Base-by-base conservation (phyloP, 2,888 invertebrate genomes). In the Ceramica pisi region DNA sequence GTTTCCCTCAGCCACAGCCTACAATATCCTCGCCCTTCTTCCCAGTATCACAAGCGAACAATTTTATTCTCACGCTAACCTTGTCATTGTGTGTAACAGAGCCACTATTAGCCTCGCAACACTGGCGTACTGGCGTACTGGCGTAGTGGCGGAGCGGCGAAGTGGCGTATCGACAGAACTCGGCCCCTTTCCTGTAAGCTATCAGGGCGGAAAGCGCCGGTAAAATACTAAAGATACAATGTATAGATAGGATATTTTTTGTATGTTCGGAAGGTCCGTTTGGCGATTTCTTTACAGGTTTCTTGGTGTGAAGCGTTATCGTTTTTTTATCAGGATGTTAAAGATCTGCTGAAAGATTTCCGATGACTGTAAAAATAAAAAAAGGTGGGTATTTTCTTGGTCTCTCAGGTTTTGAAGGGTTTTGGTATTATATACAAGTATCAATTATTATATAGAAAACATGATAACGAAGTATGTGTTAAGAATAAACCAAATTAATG, bases 131-230 rank as follows among this genome's bases (percentile, higher is more conserved):
- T 7, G 16, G 46, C 46, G 46, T 19, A 44, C 6, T 7, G 19
- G 46, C 19, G 46, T 16, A 44, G 44, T 19, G 44, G 44, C 44
- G 41, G 1, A 10, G 41, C 1, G 3, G 41, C 10, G 3, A 12
- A 14, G 51, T 8, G 51, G 35, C 75, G 76, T 57, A 48, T 65
- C 62, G 62, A 59, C 46, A 38, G 26, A 44, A 55, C 60, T 51
- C 55, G 55, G 60, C 63, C 63, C 60, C 63, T 78, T 77, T 56
- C 63, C 72, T 63, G 72, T 56, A 35, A 23, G n/a, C 64, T 50
- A 65, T 56, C n/a, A 44, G 50, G 23, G 12, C 67, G 67, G 55
- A 78, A 60, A 64, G 72, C 41, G 51, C 59, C 60, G 19, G 50
- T 51, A 21, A 64, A 59, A 26, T 31, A 67, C 50, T 59, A n/a